phyloP scores from a whole-genome alignment of 2,797 vertebrate species.

The Falco naumanni region DNA sequence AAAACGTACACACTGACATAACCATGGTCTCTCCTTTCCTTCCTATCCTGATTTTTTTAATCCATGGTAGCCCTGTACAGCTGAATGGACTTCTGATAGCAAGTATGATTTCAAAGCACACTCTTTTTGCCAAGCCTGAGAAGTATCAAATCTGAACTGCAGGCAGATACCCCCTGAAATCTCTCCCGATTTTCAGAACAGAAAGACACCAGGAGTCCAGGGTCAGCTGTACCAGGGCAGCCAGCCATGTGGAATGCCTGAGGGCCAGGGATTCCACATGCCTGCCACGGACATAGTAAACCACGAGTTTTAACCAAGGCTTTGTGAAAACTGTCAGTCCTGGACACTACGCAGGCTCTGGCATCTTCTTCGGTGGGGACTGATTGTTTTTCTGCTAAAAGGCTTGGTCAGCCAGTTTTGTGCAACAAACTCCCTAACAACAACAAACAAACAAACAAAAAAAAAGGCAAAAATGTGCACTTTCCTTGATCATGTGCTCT shows the following conservation, averaged over 20 bases:
- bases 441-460: background rate
- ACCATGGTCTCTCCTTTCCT: background rate
- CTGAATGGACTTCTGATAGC: background rate
- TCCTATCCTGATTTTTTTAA: background rate
- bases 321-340: background rate
- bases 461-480: too few species aligned
- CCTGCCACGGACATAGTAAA: background rate
- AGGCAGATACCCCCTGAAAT: background rate
- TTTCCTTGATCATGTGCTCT: background rate
- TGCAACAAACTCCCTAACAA: background rate
- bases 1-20: background rate
- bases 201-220: background rate
- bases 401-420: background rate
- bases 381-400: background rate
- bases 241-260: background rate
- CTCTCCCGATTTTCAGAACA: background rate
- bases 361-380: background rate
- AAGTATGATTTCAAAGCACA: background rate
- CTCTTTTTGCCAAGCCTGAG: background rate
- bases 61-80: background rate
- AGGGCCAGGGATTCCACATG: background rate
- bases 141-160: background rate
- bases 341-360: background rate
- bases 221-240: background rate
- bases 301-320: background rate